Evolutionary conservation across 2,113 vertebrate genomes (phyloP), one percentile per base, ranked within the genome.

Genomic region (Platichthys flesus): DNA sequence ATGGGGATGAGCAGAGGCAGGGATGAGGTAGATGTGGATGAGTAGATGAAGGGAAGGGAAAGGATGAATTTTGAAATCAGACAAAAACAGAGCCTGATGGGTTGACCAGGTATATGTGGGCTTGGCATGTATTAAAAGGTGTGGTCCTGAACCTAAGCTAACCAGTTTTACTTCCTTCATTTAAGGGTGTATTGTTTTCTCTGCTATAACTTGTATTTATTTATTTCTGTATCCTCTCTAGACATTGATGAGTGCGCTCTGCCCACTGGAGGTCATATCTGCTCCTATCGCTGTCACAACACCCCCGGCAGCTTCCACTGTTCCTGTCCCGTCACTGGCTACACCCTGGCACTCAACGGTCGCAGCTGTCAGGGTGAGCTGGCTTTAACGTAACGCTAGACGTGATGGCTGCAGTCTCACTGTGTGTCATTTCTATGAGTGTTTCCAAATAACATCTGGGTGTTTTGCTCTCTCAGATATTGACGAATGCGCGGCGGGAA

Each of bases 231-330:
- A 9, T 58, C 9, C 12, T 56, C 49, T 79, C 0, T 52, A 99
- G 98, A 99, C 79, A 99, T 99, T 2, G 98, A 99, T 40, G 98
- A 99, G 83, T 99, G 98, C 13, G 97, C 98, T 31, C 91, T 99
- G 73, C 98, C 98, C 63, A 98, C 97, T 0, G 97, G 97, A 62
- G 98, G 98, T 24, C 97, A 99, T 74, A 99, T 99, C 87, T 99
- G 98, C 74, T 94, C 96, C 13, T 97, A 96, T 79, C 94, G 95
- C 24, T 98, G 97, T 69, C 84, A 96, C 90, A 99, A 99, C 77
- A 73, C 94, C 6, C 95, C 96, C 0, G 98, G 98, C 5, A 99
- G 97, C 85, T 99, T 98, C 93, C 96, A 97, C 37, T 99, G 98
- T 81, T 95, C 96, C 81, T 99, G 98, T 59, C 97, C 97, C 0